Evolutionary conservation across 2,888 invertebrate species (phyloP).

Genomic region (Parasteatoda lunata): DNA sequence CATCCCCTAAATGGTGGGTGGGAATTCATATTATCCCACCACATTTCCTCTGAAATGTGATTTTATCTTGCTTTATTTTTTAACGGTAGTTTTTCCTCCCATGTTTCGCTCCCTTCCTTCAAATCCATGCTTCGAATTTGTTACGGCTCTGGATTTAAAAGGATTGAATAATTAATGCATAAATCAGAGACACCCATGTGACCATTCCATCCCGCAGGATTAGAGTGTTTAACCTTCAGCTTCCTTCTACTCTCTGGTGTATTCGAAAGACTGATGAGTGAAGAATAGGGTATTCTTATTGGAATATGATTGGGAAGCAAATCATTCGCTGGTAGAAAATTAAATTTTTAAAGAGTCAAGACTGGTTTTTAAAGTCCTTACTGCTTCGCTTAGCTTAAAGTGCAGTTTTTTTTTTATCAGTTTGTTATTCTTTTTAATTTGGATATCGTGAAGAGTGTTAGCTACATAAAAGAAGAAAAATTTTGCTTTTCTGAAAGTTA

Average conservation of each 20-base stretch:
- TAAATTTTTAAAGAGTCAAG: too few relatives aligned
- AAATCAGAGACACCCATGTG: constrained; percentile 35
- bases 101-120: background rate
- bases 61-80: constrained; percentile 8
- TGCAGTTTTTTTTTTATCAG: too few relatives aligned
- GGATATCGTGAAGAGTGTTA: too few relatives aligned
- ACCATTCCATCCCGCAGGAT: background rate
- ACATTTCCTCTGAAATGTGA: constrained; percentile 14
- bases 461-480: too few relatives aligned
- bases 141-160: constrained; percentile 40
- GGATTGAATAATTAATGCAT: constrained; percentile 62
- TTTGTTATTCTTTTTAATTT: too few relatives aligned
- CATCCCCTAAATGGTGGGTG: background rate
- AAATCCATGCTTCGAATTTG: constrained; percentile 31
- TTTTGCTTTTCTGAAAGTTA: too few relatives aligned
- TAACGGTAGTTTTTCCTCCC: constrained; percentile 5
- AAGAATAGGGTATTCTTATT: too few relatives aligned
- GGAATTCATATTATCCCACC: constrained; percentile 20
- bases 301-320: too few relatives aligned
- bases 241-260: background rate
- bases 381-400: too few relatives aligned
- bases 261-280: background rate
- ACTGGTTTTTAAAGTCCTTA: too few relatives aligned
- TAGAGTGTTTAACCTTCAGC: constrained; percentile 4
- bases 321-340: too few relatives aligned